Evolutionary conservation across 2,797 vertebrate species (phyloP).

Genomic region (Heteromormyrus szaboi): DNA sequence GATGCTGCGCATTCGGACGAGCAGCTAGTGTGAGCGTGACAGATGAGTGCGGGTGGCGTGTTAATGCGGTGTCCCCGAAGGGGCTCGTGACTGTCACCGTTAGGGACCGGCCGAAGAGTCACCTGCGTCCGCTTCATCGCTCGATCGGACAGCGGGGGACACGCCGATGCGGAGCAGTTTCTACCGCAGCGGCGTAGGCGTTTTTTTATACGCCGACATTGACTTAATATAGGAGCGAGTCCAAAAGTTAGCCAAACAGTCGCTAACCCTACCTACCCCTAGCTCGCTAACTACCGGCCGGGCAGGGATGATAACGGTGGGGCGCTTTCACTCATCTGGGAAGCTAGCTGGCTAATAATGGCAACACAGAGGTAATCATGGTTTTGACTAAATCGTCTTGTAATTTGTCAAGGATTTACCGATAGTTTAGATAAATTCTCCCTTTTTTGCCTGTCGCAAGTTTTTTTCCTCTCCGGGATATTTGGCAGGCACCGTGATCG

Average conservation of each 20-base stretch:
- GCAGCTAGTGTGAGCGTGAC: not conserved
- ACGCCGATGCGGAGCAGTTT: not conserved
- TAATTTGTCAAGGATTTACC: slow-evolving; percentile 14
- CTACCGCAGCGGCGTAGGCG: not conserved
- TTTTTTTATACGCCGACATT: slow-evolving; percentile 7
- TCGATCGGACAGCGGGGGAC: not conserved
- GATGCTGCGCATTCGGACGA: not conserved
- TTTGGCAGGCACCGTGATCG: slow-evolving; percentile 16
- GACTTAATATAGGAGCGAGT: not conserved
- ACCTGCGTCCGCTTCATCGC: slow-evolving; percentile 16
- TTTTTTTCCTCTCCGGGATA: not conserved
- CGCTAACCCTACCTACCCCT: not conserved
- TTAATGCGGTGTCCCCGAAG: slow-evolving; percentile 40
- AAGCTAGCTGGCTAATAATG: slow-evolving; percentile 12
- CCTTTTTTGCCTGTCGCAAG: not conserved
- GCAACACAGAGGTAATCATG: slow-evolving; percentile 14
- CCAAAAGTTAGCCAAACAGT: slow-evolving; percentile 17
- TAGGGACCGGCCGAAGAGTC: slow-evolving; percentile 19
- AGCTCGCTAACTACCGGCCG: not conserved
- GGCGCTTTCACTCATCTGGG: slow-evolving; percentile 40
- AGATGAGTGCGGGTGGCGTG: slow-evolving; percentile 10
- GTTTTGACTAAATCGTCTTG: not conserved
- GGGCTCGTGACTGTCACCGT: slow-evolving; percentile 39
- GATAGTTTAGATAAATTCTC: not conserved
- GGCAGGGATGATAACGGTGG: slow-evolving; percentile 38